A percentile compares a stretch with the other conserved stretches of the same genome.
Evolutionary conservation across 2,888 invertebrate genomes (phyloP).

Genomic region (Plutella xylostella): DNA sequence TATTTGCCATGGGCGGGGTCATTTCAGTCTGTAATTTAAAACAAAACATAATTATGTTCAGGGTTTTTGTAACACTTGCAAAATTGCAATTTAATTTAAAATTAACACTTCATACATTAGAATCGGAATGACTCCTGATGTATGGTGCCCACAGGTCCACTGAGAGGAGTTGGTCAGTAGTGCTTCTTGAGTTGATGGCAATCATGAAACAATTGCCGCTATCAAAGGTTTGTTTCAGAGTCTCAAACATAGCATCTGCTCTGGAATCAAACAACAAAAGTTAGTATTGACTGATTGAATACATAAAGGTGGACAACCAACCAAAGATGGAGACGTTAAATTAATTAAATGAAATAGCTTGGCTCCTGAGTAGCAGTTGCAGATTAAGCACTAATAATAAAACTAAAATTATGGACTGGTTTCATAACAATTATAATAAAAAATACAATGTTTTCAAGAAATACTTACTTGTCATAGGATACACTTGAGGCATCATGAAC

Average conservation of each 20-base stretch:
- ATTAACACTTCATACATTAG: slow-evolving; percentile 1
- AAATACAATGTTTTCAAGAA: no score
- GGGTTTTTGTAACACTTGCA: not conserved
- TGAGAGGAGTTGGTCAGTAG: slow-evolving; percentile 60
- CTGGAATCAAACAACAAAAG: slow-evolving; percentile 56
- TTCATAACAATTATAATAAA: no score
- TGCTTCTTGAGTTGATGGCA: slow-evolving; percentile 86
- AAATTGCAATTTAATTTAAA: slow-evolving; percentile 13
- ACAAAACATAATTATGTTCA: slow-evolving; percentile 15
- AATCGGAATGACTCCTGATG: slow-evolving; percentile 70
- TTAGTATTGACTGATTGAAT: no score
- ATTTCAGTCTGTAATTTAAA: slow-evolving; percentile 2
- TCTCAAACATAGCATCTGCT: slow-evolving; percentile 85
- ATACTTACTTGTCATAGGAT: slow-evolving; percentile 75
- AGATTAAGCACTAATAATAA: no score
- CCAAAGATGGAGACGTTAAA: no score
- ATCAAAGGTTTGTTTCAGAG: slow-evolving; percentile 89
- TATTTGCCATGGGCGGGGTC: slow-evolving; percentile 30
- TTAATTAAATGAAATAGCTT: no score
- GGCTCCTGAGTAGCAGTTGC: no score
- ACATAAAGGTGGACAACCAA: no score
- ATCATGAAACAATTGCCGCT: slow-evolving; percentile 89
- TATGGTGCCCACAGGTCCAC: slow-evolving; percentile 90
- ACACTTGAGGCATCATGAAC: slow-evolving; percentile 85
- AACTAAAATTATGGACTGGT: no score